These are phyloP conservation scores for Sphinx pinastri DNA, from an alignment of 2,888 invertebrate species.

Conservation along the genomic window DNA sequence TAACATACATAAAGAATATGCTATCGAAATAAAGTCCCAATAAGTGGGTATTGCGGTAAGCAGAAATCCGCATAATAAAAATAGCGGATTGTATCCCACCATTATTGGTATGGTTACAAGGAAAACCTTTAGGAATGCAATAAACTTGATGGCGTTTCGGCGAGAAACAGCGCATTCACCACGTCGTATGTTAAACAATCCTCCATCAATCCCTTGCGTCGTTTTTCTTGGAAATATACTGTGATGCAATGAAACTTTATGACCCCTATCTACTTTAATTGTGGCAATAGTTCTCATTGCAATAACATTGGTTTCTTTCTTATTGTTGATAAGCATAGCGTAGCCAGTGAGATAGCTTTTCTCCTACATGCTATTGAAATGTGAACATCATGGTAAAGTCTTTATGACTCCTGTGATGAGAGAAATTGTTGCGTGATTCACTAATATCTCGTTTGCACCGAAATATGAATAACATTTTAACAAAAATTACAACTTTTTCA, in stretches of 20 bases:
- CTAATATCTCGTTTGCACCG: too few species aligned
- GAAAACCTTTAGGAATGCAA: conserved; percentile 11
- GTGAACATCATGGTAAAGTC: background rate
- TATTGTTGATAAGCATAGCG: too few species aligned
- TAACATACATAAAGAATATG: too few species aligned
- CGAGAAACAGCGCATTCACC: background rate
- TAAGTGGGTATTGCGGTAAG: background rate
- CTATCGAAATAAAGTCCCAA: background rate
- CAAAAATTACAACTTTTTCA: too few species aligned
- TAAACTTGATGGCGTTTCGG: conserved; percentile 2
- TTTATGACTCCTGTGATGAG: background rate
- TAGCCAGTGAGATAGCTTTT: too few species aligned
- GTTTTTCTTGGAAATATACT: background rate
- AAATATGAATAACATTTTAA: too few species aligned
- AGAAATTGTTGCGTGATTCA: too few species aligned
- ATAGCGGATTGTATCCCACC: background rate
- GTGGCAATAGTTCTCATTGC: background rate
- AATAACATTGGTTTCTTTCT: background rate
- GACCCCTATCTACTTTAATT: background rate
- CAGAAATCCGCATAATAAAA: background rate
- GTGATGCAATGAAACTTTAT: background rate
- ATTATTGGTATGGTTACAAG: background rate
- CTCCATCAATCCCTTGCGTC: background rate
- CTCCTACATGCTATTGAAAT: background rate
- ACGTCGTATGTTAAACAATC: background rate